phyloP scores from a whole-genome alignment of 2,113 vertebrate genomes.

The Indicator maculatus region DNA sequence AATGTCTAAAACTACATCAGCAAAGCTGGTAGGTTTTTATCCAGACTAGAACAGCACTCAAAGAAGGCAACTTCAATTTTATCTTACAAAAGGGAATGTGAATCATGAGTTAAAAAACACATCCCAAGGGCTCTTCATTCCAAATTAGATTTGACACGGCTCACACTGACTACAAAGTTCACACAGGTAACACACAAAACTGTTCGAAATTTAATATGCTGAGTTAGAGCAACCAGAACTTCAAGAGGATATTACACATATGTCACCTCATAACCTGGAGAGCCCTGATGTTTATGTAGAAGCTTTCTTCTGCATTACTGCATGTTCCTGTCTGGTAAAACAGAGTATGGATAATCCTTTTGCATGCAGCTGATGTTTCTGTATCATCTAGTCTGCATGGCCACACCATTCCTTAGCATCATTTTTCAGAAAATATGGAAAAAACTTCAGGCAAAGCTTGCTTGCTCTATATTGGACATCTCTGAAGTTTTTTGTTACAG shows the following conservation, averaged over 20 bases:
- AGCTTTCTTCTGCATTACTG: background rate
- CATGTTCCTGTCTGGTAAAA: background rate
- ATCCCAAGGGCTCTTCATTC: background rate
- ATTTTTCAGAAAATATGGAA: conserved; percentile 2
- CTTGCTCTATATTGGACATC: background rate
- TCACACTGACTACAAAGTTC: background rate
- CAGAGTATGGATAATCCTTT: background rate
- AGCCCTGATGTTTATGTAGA: background rate
- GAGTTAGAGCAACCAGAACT: background rate
- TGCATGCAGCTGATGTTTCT: background rate
- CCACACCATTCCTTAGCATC: background rate
- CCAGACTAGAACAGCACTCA: background rate
- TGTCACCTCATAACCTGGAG: background rate
- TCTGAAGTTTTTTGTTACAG: background rate
- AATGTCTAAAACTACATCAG: background rate
- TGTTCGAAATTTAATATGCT: conserved; percentile 22
- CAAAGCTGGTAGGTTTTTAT: background rate
- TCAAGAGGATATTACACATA: background rate
- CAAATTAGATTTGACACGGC: background rate
- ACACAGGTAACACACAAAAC: background rate
- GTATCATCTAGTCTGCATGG: background rate
- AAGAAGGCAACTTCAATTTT: background rate
- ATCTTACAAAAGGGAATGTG: background rate
- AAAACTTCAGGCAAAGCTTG: background rate
- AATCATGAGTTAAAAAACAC: background rate